A percentile compares a stretch with the other conserved stretches of the same genome.
Evolutionary conservation across 2,797 vertebrate species (phyloP).

Genomic region (Gambusia yucatana): DNA sequence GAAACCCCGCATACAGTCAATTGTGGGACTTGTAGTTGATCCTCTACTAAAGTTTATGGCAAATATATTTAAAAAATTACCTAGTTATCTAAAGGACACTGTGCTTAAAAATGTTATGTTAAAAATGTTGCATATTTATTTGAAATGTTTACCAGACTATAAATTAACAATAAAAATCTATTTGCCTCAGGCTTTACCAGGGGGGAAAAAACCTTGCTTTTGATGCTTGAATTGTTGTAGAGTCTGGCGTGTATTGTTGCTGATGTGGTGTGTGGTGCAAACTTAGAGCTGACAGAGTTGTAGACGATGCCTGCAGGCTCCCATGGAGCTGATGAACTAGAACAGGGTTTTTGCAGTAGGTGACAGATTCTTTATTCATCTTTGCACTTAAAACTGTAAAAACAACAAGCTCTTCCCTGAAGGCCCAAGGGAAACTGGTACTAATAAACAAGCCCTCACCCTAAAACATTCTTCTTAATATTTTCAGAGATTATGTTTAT

Average conservation of each 20-base stretch:
- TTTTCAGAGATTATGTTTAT: neutral
- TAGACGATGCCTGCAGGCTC: neutral
- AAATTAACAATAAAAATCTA: neutral
- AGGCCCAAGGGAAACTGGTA: neutral
- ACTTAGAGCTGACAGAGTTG: neutral
- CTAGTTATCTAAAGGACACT: neutral
- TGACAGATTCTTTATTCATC: neutral
- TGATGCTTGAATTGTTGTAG: neutral
- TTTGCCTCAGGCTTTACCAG: neutral
- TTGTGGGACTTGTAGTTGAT: neutral
- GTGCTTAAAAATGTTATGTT: neutral
- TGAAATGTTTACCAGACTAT: neutral
- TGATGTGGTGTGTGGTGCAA: neutral
- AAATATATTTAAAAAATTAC: neutral
- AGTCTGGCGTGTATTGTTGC: neutral
- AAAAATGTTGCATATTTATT: neutral
- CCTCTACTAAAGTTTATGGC: neutral
- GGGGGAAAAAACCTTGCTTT: neutral
- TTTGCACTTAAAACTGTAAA: conserved; percentile 1
- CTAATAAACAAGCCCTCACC: neutral
- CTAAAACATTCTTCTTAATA: neutral
- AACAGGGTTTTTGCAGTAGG: neutral
- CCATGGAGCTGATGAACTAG: neutral
- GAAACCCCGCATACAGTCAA: neutral
- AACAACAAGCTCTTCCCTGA: neutral